Evolutionary conservation across 1,140 invertebrate genomes (phyloP), one percentile per base, ranked within the genome.

Genomic region (Chironomus striatipennis): DNA sequence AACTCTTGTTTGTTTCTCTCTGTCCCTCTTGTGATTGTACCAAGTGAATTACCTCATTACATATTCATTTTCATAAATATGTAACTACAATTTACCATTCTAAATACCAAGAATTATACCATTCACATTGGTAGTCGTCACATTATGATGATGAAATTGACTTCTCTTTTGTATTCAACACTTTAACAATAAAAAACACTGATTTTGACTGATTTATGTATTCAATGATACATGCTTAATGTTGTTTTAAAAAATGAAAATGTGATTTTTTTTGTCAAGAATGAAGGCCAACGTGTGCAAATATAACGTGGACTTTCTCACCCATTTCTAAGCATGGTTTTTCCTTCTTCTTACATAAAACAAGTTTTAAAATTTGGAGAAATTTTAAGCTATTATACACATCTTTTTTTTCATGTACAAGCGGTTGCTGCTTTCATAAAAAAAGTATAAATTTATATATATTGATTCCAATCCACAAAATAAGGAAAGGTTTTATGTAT

Each of bases 301-400:
- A n/a, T n/a, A 67, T 18, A 67, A 73, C 42, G 21, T 42, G 75
- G 7, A 72, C 73, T 74, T 42, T 74, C 42, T 17, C 34, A 42
- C 42, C 57, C 57, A 67, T 70, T 75, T 73, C 47, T 43, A 43
- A 20, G n/a, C 47, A 57, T 57, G n/a, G 24, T 34, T 34, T 57
- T n/a, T 57, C 47, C 47, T 57, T 57, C 47, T 57, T 57, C 47
- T 57, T 57, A 57, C 5, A 57, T 47, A 57, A 57, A 57, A 57
- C 47, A 12, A 57, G 47, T 57, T 57, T 57, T 34, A 2, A 34
- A 21, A 64, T 74, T 73, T 43, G 74, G 64, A 17, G 47, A 47
- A 15, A 43, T 72, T 76, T 76, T 9, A 18, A 73, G 43, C 73
- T 24, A 21, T 24, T 43, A 73, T 73, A 57, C 47, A n/a, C 47